A percentile compares a stretch with the other conserved stretches of the same genome.
phyloP scores from a whole-genome alignment of 2,888 invertebrate genomes.

The Frankliniella intonsa region DNA sequence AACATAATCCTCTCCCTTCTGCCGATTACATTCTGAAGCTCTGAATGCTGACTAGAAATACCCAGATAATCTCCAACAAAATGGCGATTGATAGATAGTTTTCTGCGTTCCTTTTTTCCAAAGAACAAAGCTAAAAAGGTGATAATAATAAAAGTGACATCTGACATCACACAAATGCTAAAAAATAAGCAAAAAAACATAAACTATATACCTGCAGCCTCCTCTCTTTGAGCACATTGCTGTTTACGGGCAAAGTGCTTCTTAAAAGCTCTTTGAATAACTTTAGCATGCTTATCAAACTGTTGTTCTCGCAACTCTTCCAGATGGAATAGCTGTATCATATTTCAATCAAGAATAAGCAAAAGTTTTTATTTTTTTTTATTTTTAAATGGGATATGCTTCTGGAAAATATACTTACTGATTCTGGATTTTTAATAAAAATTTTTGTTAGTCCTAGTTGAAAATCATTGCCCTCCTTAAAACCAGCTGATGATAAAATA shows the following conservation, averaged over 20 bases:
- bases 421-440: conserved; percentile 63
- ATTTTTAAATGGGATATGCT: background rate
- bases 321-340: conserved; percentile 57
- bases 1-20: conserved; percentile 61
- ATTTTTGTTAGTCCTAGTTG: conserved; percentile 62
- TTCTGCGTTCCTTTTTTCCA: conserved; percentile 58
- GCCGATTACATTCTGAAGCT: conserved; percentile 54
- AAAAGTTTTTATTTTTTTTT: conserved; percentile 23
- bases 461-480: conserved; percentile 57
- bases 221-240: conserved; percentile 54
- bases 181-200: background rate
- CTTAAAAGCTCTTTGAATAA: conserved; percentile 63
- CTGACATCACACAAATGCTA: background rate
- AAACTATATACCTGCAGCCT: conserved; percentile 47
- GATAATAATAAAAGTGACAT: conserved; percentile 8
- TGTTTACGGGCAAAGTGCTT: conserved; percentile 57
- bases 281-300: conserved; percentile 59
- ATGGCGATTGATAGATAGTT: conserved; percentile 59
- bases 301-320: conserved; percentile 63
- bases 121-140: conserved; percentile 44
- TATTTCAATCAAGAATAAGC: conserved; percentile 13
- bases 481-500: conserved; percentile 54
- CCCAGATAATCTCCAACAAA: conserved; percentile 67
- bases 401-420: conserved; percentile 45
- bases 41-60: conserved; percentile 45